Evolutionary conservation across 2,113 vertebrate species (phyloP).

Genomic region (Eurystomus gularis): DNA sequence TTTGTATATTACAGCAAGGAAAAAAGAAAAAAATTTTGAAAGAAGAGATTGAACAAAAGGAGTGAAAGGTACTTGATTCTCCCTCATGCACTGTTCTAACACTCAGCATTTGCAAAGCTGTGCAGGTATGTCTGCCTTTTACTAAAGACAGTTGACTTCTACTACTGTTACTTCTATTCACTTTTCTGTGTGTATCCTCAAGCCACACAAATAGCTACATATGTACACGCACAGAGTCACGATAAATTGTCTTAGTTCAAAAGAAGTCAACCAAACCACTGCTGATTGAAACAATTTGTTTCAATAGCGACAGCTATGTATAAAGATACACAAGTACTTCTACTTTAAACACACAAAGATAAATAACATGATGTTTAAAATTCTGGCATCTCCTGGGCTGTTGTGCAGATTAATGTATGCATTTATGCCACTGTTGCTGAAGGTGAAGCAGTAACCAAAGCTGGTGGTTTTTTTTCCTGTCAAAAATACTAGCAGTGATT

Average conservation of each 20-base stretch:
- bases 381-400: neutral
- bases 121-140: neutral
- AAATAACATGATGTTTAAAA: neutral
- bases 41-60: too few species aligned
- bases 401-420: neutral
- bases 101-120: neutral
- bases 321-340: neutral
- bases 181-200: neutral
- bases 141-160: neutral
- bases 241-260: neutral
- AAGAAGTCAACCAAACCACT: neutral
- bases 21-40: too few species aligned
- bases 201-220: neutral
- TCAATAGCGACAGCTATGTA: neutral
- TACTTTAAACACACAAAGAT: neutral
- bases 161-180: neutral
- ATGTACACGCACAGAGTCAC: too few species aligned
- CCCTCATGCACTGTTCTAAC: neutral
- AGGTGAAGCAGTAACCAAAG: neutral
- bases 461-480: neutral
- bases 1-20: neutral
- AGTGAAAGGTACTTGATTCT: neutral
- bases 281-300: fast-evolving
- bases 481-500: neutral
- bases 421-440: neutral